These are phyloP conservation scores for Mylabris sibirica DNA, from an alignment of 2,888 invertebrate species.

Conservation along the genomic window DNA sequence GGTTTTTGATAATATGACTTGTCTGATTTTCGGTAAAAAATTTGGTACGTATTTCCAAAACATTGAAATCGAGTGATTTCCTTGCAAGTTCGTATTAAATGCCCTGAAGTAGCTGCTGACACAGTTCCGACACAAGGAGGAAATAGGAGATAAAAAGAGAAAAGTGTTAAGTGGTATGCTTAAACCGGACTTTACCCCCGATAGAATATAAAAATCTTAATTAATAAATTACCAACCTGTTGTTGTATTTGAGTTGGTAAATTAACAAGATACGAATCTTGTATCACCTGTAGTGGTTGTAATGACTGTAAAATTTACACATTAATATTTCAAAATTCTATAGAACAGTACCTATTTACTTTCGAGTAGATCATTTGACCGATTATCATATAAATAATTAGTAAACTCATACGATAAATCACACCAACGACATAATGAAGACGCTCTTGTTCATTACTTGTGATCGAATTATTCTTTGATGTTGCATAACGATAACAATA, in stretches of 20 bases:
- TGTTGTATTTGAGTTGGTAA: slow-evolving; percentile 15
- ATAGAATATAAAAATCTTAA: no score
- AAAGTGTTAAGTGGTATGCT: no score
- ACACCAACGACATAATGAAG: slow-evolving; percentile 36
- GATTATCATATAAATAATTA: slow-evolving; percentile 34
- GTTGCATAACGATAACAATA: slow-evolving; percentile 18
- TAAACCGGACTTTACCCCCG: no score
- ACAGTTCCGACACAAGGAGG: no score
- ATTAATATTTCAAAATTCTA: neutral
- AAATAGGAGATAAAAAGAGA: no score
- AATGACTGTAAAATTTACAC: slow-evolving; percentile 12
- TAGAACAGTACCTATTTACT: neutral
- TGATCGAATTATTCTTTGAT: slow-evolving; percentile 22
- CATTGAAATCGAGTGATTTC: no score
- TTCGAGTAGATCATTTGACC: slow-evolving; percentile 33
- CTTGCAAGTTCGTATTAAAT: no score
- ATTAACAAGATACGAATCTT: slow-evolving; percentile 5
- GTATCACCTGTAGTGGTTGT: slow-evolving; percentile 30
- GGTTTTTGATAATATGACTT: no score
- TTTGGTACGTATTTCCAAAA: no score
- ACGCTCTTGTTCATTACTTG: slow-evolving; percentile 38
- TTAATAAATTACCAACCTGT: slow-evolving; percentile 8
- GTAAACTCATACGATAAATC: slow-evolving; percentile 32
- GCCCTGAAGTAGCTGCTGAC: no score
- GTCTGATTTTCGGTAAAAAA: no score